Evolutionary conservation across 1,140 invertebrate species (phyloP), one percentile per base, ranked within the genome.

Genomic region (Meloidogyne chitwoodi): DNA sequence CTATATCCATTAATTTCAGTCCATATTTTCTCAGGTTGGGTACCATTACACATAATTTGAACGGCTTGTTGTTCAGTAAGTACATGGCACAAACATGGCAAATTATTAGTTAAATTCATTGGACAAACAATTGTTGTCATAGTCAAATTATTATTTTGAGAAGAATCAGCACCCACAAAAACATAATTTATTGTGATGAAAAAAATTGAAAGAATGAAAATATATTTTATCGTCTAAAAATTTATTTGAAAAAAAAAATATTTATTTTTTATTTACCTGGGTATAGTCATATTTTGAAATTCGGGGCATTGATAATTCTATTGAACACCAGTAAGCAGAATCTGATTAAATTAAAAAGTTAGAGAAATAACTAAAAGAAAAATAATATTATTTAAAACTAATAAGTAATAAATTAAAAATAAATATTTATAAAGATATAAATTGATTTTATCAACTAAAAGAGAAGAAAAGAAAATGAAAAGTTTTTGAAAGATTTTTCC

Each of bases 41-140:
- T 62, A n/a, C 16, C 24, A 29, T 56, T 61, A 63, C 70, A 72
- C 19, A 72, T 29, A 72, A 72, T 72, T 72, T 72, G 70, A 63
- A 72, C 70, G 1, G 41, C 12, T 19, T 26, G 26, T 48, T 56
- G 61, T 48, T 72, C 44, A 2, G n/a, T 44, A 22, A 72, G 70
- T 22, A 61, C 70, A 29, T 12, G n/a, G 56, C 70, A 72, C 29
- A 56, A 48, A 63, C 70, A 72, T n/a, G 38, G 38, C 22, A 72
- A 26, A 19, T 72, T 44, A 38, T 19, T 16, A 56, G 22, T 72
- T 5, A 72, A 22, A 72, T 56, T 72, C 56, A 72, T 56, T 34
- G 70, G 70, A 48, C 70, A 72, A 26, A 72, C 26, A 22, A 12
- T 66, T 66, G 64, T 29, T 66, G 64, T 22, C n/a, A 19, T 3